Base-by-base conservation (phyloP, 2,888 invertebrate genomes). In the Masnerella sp. region DNA sequence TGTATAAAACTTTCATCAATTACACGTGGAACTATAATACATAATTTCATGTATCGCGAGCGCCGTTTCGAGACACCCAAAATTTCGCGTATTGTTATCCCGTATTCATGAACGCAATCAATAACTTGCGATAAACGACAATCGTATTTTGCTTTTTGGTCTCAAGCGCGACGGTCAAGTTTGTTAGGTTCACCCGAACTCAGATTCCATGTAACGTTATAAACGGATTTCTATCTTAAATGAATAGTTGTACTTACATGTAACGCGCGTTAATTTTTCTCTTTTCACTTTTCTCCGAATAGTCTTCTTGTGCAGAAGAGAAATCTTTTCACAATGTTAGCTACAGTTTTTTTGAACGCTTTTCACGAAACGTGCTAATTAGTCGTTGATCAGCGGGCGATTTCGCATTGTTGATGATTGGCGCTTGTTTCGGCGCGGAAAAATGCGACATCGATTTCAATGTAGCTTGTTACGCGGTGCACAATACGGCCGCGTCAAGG, bases 1-100 rank as follows among this genome's bases (percentile, higher is more conserved):
- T 72, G 75, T 75, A 71, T 75, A 75, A 75, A 75, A 75, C 71
- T 75, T 75, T 71, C 75, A 75, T 75, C 75, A 75, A 75, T 75
- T 75, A 75, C 68, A 75, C 75, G 75, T 64, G 58, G 51, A 75
- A 75, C 68, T 75, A 64, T 75, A 71, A 75, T 75, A 68, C 70
- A 75, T 70, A 74, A 74, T 75, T 71, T 75, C 71, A 75, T 75
- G 71, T 71, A 54, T 36, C 51, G 58, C 67, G 65, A 58, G 52
- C 40, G 45, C 54, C 38, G 74, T 67, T 74, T 54, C 69, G 70
- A 71, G 71, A 75, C 62, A 68, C 45, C 61, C 67, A 67, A 71
- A 71, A 62, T 61, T 75, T 71, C 52, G 67, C 62, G 67, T 71
- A 75, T 75, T 75, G 70, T 75, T 71, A 65, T 65, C 64, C 58